A percentile compares a stretch with the other conserved stretches of the same genome.
phyloP scores from a whole-genome alignment of 1,140 invertebrate species.

The Campoletis sonorensis region DNA sequence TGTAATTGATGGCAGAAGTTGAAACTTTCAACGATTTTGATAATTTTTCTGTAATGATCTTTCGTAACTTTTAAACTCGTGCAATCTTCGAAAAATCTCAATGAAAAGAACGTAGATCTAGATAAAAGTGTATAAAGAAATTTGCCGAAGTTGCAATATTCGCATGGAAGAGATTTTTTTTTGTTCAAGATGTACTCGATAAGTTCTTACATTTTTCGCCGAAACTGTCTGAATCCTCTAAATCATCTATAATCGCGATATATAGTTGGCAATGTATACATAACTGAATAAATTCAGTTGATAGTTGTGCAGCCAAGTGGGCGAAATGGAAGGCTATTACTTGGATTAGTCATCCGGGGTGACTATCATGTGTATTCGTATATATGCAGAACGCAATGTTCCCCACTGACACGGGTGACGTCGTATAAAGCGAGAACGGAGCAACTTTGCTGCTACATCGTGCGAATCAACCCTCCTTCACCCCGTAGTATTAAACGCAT shows the following conservation, averaged over 20 bases:
- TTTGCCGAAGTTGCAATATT: neutral
- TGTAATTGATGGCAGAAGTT: too few relatives aligned
- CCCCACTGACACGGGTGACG: constrained; percentile 4
- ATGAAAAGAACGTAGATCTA: too few relatives aligned
- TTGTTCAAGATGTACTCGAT: neutral
- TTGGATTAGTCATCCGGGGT: neutral
- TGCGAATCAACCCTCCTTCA: constrained; percentile 6
- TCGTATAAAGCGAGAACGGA: neutral
- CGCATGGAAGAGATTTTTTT: neutral
- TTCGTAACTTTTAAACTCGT: too few relatives aligned
- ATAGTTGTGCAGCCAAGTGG: neutral
- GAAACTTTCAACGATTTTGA: too few relatives aligned
- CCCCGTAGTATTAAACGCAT: neutral
- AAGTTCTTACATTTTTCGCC: neutral
- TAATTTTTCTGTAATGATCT: too few relatives aligned
- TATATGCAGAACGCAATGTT: neutral
- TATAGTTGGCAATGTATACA: neutral
- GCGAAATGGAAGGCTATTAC: constrained; percentile 7
- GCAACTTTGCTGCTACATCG: constrained; percentile 10
- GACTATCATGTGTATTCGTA: neutral
- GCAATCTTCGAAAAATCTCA: too few relatives aligned
- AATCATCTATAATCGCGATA: neutral
- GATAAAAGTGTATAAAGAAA: neutral
- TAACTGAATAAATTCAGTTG: neutral
- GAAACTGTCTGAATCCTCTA: neutral